These are phyloP conservation scores for Crotalus tigris DNA, from an alignment of 2,113 vertebrate genomes.

Conservation along the genomic window DNA sequence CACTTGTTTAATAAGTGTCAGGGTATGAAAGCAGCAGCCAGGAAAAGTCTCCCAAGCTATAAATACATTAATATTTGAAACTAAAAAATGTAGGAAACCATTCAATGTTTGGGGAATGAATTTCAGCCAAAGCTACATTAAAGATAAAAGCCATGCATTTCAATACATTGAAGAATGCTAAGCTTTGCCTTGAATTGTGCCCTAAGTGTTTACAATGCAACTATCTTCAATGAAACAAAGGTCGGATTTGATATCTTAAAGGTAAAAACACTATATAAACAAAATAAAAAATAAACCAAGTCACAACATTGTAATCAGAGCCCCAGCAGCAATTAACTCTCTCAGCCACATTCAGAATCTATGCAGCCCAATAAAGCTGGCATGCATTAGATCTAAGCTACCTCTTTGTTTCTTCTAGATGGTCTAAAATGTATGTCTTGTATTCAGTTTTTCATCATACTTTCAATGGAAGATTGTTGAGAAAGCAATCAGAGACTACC, in stretches of 20 bases:
- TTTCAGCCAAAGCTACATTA: conserved; percentile 3
- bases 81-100: background rate
- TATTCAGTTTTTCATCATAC: background rate
- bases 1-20: conserved; percentile 20
- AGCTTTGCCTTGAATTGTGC: background rate
- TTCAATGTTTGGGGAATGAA: conserved; percentile 11
- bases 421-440: background rate
- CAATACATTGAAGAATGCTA: background rate
- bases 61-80: conserved; percentile 53
- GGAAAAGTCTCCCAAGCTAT: conserved; percentile 26
- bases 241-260: background rate
- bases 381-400: background rate
- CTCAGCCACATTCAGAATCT: background rate
- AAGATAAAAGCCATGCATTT: background rate
- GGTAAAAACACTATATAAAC: background rate
- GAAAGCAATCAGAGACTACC: background rate
- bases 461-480: background rate
- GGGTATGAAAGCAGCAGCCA: conserved; percentile 38
- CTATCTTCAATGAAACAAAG: background rate
- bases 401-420: background rate
- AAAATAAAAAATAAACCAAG: background rate
- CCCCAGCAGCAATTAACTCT: background rate
- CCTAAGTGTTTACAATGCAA: background rate
- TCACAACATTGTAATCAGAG: background rate
- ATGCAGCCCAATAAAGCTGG: background rate